phyloP scores from a whole-genome alignment of 2,888 invertebrate species.

The Heliconius charithonia region DNA sequence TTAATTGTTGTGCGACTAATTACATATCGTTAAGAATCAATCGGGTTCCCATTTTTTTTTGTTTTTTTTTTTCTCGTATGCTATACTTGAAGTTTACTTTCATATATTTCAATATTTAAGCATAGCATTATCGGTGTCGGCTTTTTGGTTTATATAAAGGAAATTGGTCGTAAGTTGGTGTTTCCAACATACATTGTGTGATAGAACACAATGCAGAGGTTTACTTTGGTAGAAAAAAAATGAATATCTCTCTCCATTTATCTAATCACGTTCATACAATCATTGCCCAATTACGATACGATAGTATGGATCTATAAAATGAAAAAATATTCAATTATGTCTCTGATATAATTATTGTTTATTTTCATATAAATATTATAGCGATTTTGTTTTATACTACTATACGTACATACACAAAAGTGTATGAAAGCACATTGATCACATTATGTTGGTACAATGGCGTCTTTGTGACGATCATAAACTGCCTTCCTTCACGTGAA shows the following conservation, averaged over 20 bases:
- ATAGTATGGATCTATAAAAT: not conserved
- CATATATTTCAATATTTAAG: not conserved
- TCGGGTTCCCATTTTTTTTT: not conserved
- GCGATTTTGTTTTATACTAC: not conserved
- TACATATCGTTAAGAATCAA: not conserved
- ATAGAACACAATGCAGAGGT: not conserved
- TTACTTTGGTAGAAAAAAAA: not conserved
- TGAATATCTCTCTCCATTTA: not conserved
- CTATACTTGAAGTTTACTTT: not conserved
- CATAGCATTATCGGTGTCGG: not conserved
- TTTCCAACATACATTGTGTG: not conserved
- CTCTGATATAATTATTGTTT: not conserved
- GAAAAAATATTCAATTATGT: not conserved
- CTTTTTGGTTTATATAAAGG: not conserved
- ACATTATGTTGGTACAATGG: slow-evolving; percentile 30
- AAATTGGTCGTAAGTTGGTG: not conserved
- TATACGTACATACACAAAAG: not conserved
- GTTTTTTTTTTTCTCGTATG: not conserved
- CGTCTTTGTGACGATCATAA: slow-evolving; percentile 15
- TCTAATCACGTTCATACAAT: too few species aligned
- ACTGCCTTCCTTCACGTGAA: slow-evolving; percentile 48
- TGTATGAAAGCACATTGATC: slow-evolving; percentile 2
- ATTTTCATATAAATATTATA: not conserved
- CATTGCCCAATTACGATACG: not conserved
- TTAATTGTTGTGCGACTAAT: slow-evolving; percentile 18